These are phyloP conservation scores for Poecilia latipinna DNA, from an alignment of 2,113 vertebrate species.

Conservation along the genomic window DNA sequence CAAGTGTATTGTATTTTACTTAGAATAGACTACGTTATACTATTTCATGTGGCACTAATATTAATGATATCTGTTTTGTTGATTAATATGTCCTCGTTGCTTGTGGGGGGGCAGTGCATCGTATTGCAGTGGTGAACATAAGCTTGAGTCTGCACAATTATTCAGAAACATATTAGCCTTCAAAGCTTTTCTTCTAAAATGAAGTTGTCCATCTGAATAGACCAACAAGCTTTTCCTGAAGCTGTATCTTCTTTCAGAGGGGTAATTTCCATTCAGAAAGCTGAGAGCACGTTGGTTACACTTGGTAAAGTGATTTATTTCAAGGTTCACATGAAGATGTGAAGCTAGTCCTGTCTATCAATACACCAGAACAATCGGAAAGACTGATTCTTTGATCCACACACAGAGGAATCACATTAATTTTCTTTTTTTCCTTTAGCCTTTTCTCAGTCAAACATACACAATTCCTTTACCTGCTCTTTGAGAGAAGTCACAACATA, in stretches of 20 bases:
- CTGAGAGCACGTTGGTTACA: constrained; percentile 60
- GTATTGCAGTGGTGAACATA: background rate
- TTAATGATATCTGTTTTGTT: background rate
- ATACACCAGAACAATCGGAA: constrained; percentile 50
- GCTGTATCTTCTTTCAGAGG: constrained; percentile 23
- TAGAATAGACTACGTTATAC: background rate
- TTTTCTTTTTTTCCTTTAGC: constrained; percentile 31
- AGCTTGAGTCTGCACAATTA: background rate
- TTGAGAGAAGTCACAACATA: background rate
- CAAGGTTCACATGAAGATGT: constrained; percentile 57
- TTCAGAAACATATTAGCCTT: constrained; percentile 12
- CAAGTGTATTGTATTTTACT: background rate
- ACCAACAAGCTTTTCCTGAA: background rate
- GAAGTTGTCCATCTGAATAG: constrained; percentile 5
- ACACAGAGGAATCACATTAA: constrained; percentile 26
- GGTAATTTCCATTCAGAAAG: constrained; percentile 33
- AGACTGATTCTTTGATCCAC: constrained; percentile 39
- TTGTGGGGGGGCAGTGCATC: constrained; percentile 29
- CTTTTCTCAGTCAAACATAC: constrained; percentile 34
- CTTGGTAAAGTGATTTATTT: constrained; percentile 70
- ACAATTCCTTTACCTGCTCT: constrained; percentile 30
- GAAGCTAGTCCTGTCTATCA: constrained; percentile 58
- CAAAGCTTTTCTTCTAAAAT: constrained; percentile 24
- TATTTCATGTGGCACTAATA: background rate
- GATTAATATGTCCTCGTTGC: constrained; percentile 9